Base-by-base conservation (phyloP, 1,140 invertebrate genomes). In the Trichomalopsis sarcophagae region DNA sequence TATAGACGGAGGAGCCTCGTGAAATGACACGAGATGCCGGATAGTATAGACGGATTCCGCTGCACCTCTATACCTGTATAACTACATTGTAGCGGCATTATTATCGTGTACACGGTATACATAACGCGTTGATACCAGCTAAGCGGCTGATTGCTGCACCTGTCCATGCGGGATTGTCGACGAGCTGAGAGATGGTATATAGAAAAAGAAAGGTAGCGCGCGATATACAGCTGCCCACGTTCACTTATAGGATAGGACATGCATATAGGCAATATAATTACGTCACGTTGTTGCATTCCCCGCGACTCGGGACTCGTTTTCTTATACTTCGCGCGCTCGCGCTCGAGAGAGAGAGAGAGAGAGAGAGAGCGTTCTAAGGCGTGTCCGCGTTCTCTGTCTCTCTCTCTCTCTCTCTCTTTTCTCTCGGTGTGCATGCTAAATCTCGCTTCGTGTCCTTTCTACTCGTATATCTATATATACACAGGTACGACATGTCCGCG, bases 281-380 rank as follows among this genome's bases (percentile, higher is more conserved):
- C 84, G 84, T 86, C 84, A 86, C 33, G 80, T 81, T 86, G 84
- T 76, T 86, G 84, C 84, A 86, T 82, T 82, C 80, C 69, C n/a
- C 80, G 36, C 80, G 77, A n/a, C n/a, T n/a, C 55, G 77, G 68
- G 84, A 86, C 84, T 86, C 80, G 84, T 82, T 86, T 86, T 77
- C 79, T 81, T 77, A 30, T 62, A 62, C 30, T 66, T 73, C 7
- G 73, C 77, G 76, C 27, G 27, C n/a, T n/a, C 33, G 33, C 33
- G 33, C 27, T 27, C 27, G 27, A 27, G 27, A 27, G 27, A 27
- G 27, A 27, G 27, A 27, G 27, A 27, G 27, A 27, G 27, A 27
- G 27, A 27, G 27, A 27, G 27, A 36, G 33, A 62, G 36, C 55
- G 69, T 55, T 76, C 73, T 69, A 81, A 85, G 78, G 84, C 79